Evolutionary conservation across 2,113 vertebrate genomes (phyloP).

Genomic region (Strix aluco): DNA sequence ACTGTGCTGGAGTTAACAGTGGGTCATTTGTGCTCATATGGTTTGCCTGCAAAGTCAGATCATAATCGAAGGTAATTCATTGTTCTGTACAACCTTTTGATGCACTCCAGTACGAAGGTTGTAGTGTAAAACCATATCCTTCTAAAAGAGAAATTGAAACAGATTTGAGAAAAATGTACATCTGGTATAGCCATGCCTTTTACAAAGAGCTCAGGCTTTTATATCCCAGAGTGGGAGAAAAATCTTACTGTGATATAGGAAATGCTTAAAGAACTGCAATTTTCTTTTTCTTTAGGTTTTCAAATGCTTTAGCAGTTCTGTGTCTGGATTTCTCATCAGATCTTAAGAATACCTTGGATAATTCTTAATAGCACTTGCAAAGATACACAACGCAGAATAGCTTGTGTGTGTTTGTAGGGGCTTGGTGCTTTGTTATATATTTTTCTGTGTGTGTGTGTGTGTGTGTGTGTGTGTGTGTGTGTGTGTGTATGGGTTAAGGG

Average conservation of each 20-base stretch:
- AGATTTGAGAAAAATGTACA: conserved; percentile 2
- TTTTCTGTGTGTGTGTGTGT: neutral
- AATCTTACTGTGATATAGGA: neutral
- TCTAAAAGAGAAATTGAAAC: neutral
- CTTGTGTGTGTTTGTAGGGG: neutral
- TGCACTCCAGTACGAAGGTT: neutral
- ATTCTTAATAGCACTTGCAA: conserved; percentile 9
- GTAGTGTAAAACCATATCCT: neutral
- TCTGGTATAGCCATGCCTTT: neutral
- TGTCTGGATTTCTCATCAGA: conserved; percentile 66
- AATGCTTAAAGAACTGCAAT: neutral
- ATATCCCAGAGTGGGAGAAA: neutral
- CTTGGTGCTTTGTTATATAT: conserved; percentile 14
- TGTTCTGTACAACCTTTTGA: neutral
- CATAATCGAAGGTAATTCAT: neutral
- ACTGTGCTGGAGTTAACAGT: neutral
- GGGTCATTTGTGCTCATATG: neutral
- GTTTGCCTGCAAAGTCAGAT: neutral
- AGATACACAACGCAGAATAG: neutral
- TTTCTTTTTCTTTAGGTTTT: conserved; percentile 28
- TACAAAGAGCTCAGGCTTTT: neutral
- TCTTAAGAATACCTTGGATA: neutral
- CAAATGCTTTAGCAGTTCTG: neutral
- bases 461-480: no score
- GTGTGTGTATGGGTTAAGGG: neutral